Evolutionary conservation across 2,113 vertebrate genomes (phyloP).

Genomic region (Athene noctua): DNA sequence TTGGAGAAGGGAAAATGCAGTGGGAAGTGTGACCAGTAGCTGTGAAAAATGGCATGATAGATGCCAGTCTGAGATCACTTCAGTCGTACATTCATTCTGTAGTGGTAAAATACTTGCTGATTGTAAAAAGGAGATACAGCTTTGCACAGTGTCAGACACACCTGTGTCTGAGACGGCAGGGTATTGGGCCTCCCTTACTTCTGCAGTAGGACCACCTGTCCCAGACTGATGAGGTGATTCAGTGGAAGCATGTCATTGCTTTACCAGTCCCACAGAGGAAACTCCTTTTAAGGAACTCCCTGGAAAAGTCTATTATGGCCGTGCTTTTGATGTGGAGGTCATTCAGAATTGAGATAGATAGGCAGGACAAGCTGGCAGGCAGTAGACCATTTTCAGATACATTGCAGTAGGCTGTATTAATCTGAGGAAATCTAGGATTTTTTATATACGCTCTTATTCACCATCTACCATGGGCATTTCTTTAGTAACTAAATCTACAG

Average conservation of each 20-base stretch:
- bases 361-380: not conserved
- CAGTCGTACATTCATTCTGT: not conserved
- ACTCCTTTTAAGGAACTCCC: not conserved
- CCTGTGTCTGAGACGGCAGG: not conserved
- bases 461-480: not conserved
- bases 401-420: not conserved
- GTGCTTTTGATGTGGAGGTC: not conserved
- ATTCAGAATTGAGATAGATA: not conserved
- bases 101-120: not conserved
- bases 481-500: not conserved
- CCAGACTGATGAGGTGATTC: not conserved
- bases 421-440: not conserved
- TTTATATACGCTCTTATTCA: not conserved
- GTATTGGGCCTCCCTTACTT: not conserved
- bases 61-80: constrained; percentile 30
- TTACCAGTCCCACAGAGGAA: not conserved
- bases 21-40: constrained; percentile 7
- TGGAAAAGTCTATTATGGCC: not conserved
- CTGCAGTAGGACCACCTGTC: not conserved
- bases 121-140: not conserved
- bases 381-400: not conserved
- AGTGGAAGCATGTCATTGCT: not conserved
- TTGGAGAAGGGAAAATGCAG: constrained; percentile 4
- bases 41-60: constrained; percentile 40
- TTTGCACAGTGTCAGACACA: not conserved